Percentiles rank a stretch among this genome's conserved stretches.
Conservation (phyloP, 2,888 invertebrate genomes). For the Timandra comae region DNA sequence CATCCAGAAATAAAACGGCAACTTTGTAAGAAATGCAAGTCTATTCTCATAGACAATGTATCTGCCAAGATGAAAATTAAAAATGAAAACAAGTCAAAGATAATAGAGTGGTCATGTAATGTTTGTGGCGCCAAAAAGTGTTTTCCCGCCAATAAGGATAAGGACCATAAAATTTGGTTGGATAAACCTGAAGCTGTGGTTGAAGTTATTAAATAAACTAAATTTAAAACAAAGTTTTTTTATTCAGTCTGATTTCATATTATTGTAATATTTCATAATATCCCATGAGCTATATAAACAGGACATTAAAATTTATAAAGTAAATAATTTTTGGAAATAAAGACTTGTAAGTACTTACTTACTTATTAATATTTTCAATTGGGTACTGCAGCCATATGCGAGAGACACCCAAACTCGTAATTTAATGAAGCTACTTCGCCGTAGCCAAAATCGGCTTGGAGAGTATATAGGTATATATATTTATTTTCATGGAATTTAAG, state of each 20-base stretch:
- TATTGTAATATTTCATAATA: neutral
- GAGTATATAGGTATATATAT: too few species aligned
- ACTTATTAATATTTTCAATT: too few species aligned
- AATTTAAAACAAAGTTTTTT: too few species aligned
- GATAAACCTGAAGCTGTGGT: conserved; percentile 69
- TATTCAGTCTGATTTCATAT: too few species aligned
- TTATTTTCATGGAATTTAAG: too few species aligned
- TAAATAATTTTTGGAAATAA: neutral
- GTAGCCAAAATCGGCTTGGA: too few species aligned
- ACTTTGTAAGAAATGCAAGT: conserved; percentile 77
- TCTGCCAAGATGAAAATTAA: conserved; percentile 70
- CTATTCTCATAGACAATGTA: conserved; percentile 67
- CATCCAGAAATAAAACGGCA: conserved; percentile 78
- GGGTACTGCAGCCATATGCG: too few species aligned
- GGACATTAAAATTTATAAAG: neutral
- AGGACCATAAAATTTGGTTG: conserved; percentile 68
- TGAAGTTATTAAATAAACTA: conserved; percentile 44
- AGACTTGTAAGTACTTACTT: neutral
- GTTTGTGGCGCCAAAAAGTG: conserved; percentile 40
- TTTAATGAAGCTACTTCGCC: too few species aligned
- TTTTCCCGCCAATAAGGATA: conserved; percentile 41
- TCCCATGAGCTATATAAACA: neutral
- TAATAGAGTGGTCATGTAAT: conserved; percentile 66
- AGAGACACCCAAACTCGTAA: too few species aligned
- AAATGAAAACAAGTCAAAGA: conserved; percentile 55